Conservation (phyloP, 2,888 invertebrate genomes). For the Xylocampa areola region DNA sequence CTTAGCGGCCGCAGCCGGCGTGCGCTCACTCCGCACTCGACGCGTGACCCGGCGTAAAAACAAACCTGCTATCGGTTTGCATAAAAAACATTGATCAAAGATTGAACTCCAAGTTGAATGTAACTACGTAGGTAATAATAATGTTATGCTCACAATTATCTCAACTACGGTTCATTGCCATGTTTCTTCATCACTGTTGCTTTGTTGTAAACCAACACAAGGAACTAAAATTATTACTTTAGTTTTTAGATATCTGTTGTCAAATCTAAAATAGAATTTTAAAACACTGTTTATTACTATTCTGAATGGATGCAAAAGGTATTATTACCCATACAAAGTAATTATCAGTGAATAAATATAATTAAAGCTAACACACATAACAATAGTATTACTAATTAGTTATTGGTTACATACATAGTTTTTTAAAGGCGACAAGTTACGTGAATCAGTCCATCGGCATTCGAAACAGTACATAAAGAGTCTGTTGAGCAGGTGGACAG, state of each 20-base stretch:
- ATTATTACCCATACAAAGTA: too few relatives aligned
- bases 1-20: background rate
- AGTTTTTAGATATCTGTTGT: too few relatives aligned
- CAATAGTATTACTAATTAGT: too few relatives aligned
- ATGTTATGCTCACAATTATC: constrained; percentile 6
- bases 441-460: constrained; percentile 10
- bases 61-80: constrained; percentile 17
- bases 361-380: too few relatives aligned
- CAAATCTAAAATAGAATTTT: too few relatives aligned
- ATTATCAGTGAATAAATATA: too few relatives aligned
- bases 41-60: constrained; percentile 7
- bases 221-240: background rate
- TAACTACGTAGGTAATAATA: background rate
- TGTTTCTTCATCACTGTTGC: background rate
- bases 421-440: background rate
- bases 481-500: constrained; percentile 12
- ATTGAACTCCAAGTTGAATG: constrained; percentile 9
- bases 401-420: too few relatives aligned
- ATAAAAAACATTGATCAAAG: constrained; percentile 29
- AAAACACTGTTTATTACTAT: too few relatives aligned
- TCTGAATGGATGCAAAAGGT: background rate
- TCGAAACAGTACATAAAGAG: background rate
- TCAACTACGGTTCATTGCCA: constrained; percentile 1
- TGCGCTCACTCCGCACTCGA: background rate
- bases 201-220: background rate